phyloP scores from a whole-genome alignment of 2,888 invertebrate genomes.

The Drosophila niveifrons region DNA sequence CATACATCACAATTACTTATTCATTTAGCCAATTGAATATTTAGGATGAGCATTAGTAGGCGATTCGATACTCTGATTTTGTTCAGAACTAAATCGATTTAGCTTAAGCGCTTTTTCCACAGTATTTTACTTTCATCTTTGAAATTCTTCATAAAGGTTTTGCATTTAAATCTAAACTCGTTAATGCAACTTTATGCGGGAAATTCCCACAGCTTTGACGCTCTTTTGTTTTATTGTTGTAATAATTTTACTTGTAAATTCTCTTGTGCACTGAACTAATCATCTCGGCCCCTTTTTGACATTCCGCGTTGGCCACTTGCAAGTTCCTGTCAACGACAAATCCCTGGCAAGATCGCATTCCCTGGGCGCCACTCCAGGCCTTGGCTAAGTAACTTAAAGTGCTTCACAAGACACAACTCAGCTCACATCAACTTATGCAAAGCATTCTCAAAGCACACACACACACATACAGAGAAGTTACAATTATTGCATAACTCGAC shows the following conservation, averaged over 20 bases:
- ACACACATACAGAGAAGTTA: slow-evolving; percentile 19
- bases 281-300: slow-evolving; percentile 44
- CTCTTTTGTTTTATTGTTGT: slow-evolving; percentile 38
- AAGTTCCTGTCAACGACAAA: slow-evolving; percentile 50
- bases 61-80: no score
- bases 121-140: no score
- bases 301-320: slow-evolving; percentile 67
- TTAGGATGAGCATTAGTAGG: background rate
- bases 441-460: slow-evolving; percentile 13
- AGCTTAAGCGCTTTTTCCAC: background rate
- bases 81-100: no score
- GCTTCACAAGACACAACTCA: slow-evolving; percentile 30
- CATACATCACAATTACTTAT: background rate
- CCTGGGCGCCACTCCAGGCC: slow-evolving; percentile 56
- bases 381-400: slow-evolving; percentile 71
- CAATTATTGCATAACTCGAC: slow-evolving; percentile 53
- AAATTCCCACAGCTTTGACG: slow-evolving; percentile 23
- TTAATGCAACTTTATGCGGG: background rate
- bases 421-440: slow-evolving; percentile 30
- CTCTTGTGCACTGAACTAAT: slow-evolving; percentile 53
- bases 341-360: slow-evolving; percentile 47
- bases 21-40: background rate
- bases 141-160: background rate
- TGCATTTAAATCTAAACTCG: background rate
- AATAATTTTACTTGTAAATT: slow-evolving; percentile 40